phyloP scores from a whole-genome alignment of 2,113 vertebrate species.

The Pleuronectes platessa region DNA sequence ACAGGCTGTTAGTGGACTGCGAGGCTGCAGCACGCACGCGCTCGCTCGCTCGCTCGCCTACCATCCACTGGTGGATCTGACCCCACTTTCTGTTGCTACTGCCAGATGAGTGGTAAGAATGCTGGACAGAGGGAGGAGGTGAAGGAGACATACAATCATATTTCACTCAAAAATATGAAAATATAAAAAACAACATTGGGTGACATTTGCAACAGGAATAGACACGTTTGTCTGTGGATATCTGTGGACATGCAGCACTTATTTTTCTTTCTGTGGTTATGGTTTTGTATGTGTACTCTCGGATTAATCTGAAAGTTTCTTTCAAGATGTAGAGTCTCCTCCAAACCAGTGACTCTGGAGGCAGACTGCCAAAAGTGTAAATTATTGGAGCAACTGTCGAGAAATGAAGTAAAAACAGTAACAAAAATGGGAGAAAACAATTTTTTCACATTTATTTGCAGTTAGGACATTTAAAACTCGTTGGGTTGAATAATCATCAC shows the following conservation, averaged over 20 bases:
- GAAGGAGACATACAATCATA: conserved; percentile 71
- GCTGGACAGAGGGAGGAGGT: conserved; percentile 79
- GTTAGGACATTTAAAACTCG: not conserved
- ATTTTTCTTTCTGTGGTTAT: conserved; percentile 29
- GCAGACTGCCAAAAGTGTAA: not conserved
- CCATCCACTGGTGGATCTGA: conserved; percentile 99
- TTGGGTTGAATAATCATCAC: conserved; percentile 8
- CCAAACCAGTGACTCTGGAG: not conserved
- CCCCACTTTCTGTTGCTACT: conserved; percentile 91
- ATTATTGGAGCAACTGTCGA: too few species aligned
- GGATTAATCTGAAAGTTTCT: conserved; percentile 6
- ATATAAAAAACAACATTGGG: conserved; percentile 31
- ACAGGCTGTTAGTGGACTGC: conserved; percentile 67
- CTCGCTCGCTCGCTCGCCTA: conserved; percentile 80
- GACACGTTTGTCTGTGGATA: conserved; percentile 43
- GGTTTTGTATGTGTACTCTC: conserved; percentile 18
- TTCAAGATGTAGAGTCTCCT: conserved; percentile 11
- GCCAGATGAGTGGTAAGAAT: conserved; percentile 87
- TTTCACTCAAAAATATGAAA: conserved; percentile 59
- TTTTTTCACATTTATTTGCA: not conserved
- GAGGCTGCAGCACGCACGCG: conserved; percentile 50
- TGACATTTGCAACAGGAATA: conserved; percentile 56
- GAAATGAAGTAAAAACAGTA: not conserved
- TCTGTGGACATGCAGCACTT: conserved; percentile 69
- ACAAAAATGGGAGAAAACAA: not conserved